Conservation (phyloP, 2,888 invertebrate genomes). For the Trachelus iudaicus region DNA sequence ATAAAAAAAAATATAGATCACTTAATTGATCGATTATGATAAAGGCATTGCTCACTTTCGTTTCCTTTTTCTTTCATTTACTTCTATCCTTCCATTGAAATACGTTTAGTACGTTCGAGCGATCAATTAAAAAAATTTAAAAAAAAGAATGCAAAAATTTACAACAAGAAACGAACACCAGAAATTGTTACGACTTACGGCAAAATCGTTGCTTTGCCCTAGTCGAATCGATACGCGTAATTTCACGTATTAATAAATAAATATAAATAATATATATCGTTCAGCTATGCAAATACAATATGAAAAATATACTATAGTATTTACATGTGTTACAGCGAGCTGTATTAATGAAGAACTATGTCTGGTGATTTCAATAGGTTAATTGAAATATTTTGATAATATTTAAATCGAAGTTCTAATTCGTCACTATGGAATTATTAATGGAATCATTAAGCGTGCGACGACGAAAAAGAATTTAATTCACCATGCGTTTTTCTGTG, state of each 20-base stretch:
- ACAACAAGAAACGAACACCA: neutral
- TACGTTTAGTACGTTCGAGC: neutral
- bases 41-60: neutral
- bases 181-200: neutral
- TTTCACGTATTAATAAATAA: conserved; percentile 25
- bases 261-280: conserved; percentile 32
- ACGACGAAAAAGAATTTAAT: neutral
- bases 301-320: neutral
- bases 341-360: neutral
- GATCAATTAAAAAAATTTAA: neutral
- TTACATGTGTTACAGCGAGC: neutral
- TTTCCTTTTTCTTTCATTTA: neutral
- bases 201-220: neutral
- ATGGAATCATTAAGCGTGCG: neutral
- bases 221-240: neutral
- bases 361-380: too few species aligned
- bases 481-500: neutral
- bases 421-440: neutral
- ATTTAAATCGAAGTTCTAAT: neutral
- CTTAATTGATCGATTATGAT: conserved; percentile 1
- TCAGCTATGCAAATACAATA: conserved; percentile 17
- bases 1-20: conserved; percentile 10
- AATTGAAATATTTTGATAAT: too few species aligned
- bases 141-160: neutral
- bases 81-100: neutral